Evolutionary conservation across 37 sponge, comb jelly and placozoan genomes (phyloP).

Genomic region (Agelas oroides): DNA sequence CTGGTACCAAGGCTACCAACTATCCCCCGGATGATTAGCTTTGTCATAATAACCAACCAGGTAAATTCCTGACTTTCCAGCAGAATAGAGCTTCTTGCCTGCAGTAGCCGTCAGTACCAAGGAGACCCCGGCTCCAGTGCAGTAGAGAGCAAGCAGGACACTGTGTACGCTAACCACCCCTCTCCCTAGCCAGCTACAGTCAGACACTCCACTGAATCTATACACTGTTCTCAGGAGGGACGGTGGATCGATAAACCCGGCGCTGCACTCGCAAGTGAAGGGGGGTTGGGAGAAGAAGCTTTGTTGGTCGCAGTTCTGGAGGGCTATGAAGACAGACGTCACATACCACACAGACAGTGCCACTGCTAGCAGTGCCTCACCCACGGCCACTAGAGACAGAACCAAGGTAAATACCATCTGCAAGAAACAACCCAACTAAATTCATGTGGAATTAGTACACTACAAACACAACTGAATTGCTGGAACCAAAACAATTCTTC

Average conservation of each 20-base stretch:
- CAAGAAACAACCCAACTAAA: too few relatives aligned
- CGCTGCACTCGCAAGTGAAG: conserved; percentile 22
- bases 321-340: not conserved
- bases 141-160: conserved; percentile 2
- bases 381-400: not conserved
- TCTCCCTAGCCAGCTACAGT: not conserved
- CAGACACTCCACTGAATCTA: conserved; percentile 8
- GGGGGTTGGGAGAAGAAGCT: not conserved
- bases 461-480: too few relatives aligned
- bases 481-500: too few relatives aligned
- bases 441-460: too few relatives aligned
- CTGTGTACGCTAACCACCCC: not conserved
- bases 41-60: too few relatives aligned
- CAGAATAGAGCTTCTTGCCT: conserved; percentile 18
- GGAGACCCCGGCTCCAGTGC: conserved; percentile 2
- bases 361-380: conserved; percentile 16
- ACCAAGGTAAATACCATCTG: conserved; percentile 26
- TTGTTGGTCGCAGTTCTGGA: not conserved
- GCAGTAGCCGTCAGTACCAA: not conserved
- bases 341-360: conserved; percentile 14
- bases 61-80: conserved; percentile 34
- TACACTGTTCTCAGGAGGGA: conserved; percentile 13
- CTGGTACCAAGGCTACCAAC: too few relatives aligned
- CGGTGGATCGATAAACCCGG: conserved; percentile 30
- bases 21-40: too few relatives aligned